Conservation (phyloP, 2,113 vertebrate genomes). For the Salvelinus fontinalis region DNA sequence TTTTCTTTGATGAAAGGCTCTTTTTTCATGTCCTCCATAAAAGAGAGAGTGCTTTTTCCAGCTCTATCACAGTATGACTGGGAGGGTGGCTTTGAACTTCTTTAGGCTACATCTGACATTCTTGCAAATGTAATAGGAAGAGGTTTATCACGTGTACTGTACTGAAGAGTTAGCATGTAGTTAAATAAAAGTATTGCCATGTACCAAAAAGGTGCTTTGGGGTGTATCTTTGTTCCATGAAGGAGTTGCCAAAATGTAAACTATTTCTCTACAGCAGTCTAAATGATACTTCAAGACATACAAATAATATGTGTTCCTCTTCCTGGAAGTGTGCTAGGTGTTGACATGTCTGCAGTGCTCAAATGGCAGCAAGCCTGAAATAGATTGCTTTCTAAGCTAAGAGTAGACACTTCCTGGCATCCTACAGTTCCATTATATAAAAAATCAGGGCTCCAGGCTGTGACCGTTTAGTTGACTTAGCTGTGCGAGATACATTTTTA, state of each 20-base stretch:
- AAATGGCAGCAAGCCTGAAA: conserved; percentile 11
- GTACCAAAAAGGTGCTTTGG: not conserved
- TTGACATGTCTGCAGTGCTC: not conserved
- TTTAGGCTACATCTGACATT: not conserved
- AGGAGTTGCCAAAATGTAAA: not conserved
- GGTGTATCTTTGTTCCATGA: not conserved
- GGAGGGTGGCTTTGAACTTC: not conserved
- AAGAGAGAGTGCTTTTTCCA: not conserved
- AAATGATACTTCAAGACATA: not conserved
- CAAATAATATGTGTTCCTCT: not conserved
- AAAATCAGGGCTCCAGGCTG: not conserved
- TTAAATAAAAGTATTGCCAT: not conserved
- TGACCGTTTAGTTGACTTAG: too few species aligned
- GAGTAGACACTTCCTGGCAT: conserved; percentile 9
- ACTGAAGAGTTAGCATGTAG: not conserved
- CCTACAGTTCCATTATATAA: conserved; percentile 15
- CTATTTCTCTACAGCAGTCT: not conserved
- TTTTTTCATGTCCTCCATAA: not conserved
- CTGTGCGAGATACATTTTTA: too few species aligned
- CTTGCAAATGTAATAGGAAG: not conserved
- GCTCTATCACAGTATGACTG: not conserved
- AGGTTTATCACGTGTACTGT: not conserved
- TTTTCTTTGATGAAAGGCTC: not conserved
- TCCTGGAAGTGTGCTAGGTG: not conserved
- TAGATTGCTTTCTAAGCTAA: conserved; percentile 7